These are phyloP conservation scores for Lepus timidus DNA, from an alignment of 2,113 vertebrate species.

Conservation along the genomic window DNA sequence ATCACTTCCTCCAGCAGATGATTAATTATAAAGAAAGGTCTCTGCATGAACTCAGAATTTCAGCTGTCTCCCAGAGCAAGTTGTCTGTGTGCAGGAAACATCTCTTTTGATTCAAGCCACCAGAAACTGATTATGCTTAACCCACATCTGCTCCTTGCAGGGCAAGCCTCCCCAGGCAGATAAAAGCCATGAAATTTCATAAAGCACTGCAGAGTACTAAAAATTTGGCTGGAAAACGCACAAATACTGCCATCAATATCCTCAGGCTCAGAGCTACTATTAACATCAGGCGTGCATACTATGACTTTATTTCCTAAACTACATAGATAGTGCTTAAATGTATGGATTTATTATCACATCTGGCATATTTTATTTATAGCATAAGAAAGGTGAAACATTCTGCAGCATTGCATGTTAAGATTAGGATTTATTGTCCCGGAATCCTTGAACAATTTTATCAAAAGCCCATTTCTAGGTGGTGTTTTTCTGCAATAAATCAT, in stretches of 20 bases:
- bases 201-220: constrained; percentile 72
- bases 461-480: constrained; percentile 99
- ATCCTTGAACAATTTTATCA: constrained; percentile 99
- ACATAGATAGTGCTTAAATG: constrained; percentile 92
- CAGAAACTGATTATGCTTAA: constrained; percentile 78
- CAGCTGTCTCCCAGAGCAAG: constrained; percentile 69
- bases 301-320: constrained; percentile 91
- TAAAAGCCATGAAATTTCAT: constrained; percentile 84
- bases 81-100: constrained; percentile 72
- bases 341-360: constrained; percentile 97
- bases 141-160: constrained; percentile 77
- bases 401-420: constrained; percentile 96
- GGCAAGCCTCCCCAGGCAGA: constrained; percentile 76
- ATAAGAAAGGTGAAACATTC: constrained; percentile 97
- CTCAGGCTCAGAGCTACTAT: constrained; percentile 80
- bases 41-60: constrained; percentile 81
- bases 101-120: constrained; percentile 77
- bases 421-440: constrained; percentile 99
- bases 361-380: constrained; percentile 97
- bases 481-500: constrained; percentile 99
- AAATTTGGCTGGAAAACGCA: constrained; percentile 86
- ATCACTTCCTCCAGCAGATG: constrained; percentile 68
- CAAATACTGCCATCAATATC: constrained; percentile 85
- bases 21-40: constrained; percentile 84
- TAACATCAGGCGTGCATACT: constrained; percentile 85